These are phyloP conservation scores for Corythornis leucogaster DNA, from an alignment of 2,797 vertebrate genomes.

Conservation along the genomic window DNA sequence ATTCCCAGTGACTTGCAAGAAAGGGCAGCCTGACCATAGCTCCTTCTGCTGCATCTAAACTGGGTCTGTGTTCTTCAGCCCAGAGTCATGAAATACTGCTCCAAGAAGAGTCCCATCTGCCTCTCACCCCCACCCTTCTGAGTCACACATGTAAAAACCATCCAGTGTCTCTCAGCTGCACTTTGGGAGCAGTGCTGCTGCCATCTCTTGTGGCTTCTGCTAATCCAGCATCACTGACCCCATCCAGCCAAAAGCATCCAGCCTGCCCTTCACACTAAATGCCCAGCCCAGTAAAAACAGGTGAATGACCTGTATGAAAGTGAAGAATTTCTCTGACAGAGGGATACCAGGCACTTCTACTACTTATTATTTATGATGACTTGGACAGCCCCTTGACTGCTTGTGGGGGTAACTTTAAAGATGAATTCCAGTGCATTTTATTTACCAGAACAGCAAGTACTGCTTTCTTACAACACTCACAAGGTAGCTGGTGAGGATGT, in stretches of 20 bases:
- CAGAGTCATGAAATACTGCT: background rate
- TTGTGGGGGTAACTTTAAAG: background rate
- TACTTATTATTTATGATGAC: background rate
- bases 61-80: background rate
- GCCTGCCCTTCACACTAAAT: background rate
- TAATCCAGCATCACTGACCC: background rate
- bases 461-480: background rate
- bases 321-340: background rate
- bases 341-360: background rate
- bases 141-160: background rate
- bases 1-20: background rate
- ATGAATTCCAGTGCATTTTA: background rate
- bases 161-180: background rate
- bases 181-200: background rate
- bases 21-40: background rate
- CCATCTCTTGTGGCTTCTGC: background rate
- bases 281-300: background rate
- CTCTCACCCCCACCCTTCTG: background rate
- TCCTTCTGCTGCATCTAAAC: background rate
- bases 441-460: background rate
- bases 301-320: accelerated
- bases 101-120: accelerated
- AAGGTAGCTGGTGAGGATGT: background rate
- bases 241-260: background rate
- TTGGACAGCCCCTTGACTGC: background rate